Percentiles rank a stretch among this genome's conserved stretches.
These are phyloP conservation scores for Andricus quercusramuli DNA, from an alignment of 2,888 invertebrate species.

Conservation along the genomic window DNA sequence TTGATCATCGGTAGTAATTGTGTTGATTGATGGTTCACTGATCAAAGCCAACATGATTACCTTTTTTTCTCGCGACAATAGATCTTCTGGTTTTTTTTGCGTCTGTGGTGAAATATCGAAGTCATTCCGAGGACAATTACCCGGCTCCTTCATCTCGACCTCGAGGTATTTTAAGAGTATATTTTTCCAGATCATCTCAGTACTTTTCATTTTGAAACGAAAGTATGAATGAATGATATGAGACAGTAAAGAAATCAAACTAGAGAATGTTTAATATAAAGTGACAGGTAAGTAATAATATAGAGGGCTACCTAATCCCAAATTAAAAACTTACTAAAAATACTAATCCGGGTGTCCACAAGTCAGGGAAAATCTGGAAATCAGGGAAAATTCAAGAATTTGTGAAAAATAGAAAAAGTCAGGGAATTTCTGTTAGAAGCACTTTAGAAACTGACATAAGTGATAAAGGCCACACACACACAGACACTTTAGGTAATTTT, in stretches of 20 bases:
- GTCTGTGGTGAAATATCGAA: background rate
- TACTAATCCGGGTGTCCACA: too few relatives aligned
- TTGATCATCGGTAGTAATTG: conserved; percentile 3
- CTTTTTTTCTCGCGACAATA: background rate
- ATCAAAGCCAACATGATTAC: conserved; percentile 3
- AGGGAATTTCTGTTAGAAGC: too few relatives aligned
- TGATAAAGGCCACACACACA: too few relatives aligned
- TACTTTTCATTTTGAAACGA: background rate
- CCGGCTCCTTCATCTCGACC: background rate
- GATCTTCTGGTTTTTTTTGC: background rate
- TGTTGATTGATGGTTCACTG: conserved; percentile 14
- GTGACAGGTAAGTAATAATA: background rate
- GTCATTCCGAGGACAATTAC: background rate
- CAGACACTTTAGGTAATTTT: too few relatives aligned
- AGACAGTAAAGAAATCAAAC: too few relatives aligned
- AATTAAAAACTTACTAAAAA: background rate
- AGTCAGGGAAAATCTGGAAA: too few relatives aligned
- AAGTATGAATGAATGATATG: background rate
- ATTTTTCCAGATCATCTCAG: background rate
- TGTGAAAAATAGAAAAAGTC: too few relatives aligned
- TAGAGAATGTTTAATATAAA: background rate
- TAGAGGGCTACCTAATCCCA: background rate
- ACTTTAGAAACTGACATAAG: too few relatives aligned
- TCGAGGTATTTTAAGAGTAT: background rate
- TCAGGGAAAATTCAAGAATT: too few relatives aligned